phyloP scores from a whole-genome alignment of 2,888 invertebrate genomes.

The Apamea anceps region DNA sequence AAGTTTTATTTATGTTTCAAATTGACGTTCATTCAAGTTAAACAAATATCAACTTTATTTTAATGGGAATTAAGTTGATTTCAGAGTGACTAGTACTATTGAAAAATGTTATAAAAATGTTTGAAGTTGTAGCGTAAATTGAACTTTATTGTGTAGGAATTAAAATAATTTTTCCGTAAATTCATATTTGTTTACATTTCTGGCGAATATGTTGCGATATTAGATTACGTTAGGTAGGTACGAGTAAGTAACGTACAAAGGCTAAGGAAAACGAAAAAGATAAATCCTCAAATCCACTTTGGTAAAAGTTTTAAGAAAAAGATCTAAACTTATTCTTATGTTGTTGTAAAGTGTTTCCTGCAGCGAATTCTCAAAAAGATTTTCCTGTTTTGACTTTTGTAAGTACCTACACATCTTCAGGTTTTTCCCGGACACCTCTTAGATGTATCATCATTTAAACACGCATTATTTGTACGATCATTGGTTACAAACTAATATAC shows the following conservation, averaged over 20 bases:
- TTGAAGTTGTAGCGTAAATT: too few relatives aligned
- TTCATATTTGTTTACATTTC: too few relatives aligned
- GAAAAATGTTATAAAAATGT: too few relatives aligned
- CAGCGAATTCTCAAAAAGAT: background rate
- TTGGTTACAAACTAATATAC: background rate
- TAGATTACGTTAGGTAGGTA: background rate
- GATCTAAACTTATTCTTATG: background rate
- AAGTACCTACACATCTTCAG: conserved; percentile 1
- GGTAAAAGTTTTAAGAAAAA: conserved; percentile 4
- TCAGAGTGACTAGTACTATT: too few relatives aligned
- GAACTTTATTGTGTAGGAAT: too few relatives aligned
- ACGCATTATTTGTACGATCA: background rate
- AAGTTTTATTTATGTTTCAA: too few relatives aligned
- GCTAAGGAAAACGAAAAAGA: background rate
- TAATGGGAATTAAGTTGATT: too few relatives aligned
- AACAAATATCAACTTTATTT: too few relatives aligned
- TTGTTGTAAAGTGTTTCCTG: background rate
- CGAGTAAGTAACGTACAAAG: background rate
- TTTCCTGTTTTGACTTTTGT: conserved; percentile 35
- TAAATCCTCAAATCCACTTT: background rate
- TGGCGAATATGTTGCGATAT: too few relatives aligned
- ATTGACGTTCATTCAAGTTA: too few relatives aligned
- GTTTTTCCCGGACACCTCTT: conserved; percentile 5
- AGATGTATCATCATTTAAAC: background rate
- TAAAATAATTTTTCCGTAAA: too few relatives aligned